These are phyloP conservation scores for Poecilia picta DNA, from an alignment of 2,797 vertebrate genomes.

Conservation along the genomic window DNA sequence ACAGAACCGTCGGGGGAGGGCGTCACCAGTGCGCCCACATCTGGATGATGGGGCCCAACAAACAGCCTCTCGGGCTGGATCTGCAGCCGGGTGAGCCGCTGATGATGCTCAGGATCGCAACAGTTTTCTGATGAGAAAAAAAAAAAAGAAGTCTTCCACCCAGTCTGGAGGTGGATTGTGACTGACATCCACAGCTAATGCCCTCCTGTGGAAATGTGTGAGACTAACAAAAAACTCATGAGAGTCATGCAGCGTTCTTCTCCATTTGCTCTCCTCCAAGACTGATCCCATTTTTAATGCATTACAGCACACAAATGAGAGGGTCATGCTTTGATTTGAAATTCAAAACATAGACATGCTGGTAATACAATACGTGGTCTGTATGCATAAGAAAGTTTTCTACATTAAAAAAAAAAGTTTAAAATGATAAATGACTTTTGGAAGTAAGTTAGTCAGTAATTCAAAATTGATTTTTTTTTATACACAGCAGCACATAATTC, in stretches of 20 bases:
- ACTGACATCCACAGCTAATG: background rate
- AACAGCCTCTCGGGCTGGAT: conserved; percentile 76
- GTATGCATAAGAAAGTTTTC: background rate
- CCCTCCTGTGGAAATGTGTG: conserved; percentile 38
- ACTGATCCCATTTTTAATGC: conserved; percentile 66
- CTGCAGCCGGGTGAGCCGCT: conserved; percentile 64
- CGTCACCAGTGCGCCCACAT: conserved; percentile 67
- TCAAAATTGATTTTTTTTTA: background rate
- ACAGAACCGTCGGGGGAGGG: conserved; percentile 70
- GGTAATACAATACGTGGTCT: background rate
- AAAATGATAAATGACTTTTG: background rate
- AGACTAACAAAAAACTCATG: conserved; percentile 80
- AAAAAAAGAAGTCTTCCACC: background rate
- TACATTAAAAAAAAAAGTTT: background rate
- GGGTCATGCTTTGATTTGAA: conserved; percentile 1
- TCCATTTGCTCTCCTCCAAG: conserved; percentile 9
- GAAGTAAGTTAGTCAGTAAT: background rate
- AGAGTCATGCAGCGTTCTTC: conserved; percentile 63
- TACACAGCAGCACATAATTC: background rate
- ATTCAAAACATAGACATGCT: conserved; percentile 14
- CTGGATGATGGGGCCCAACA: conserved; percentile 71
- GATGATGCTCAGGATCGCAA: conserved; percentile 46
- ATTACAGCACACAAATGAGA: conserved; percentile 22
- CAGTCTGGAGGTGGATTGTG: background rate
- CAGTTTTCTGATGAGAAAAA: conserved; percentile 46